Evolutionary conservation across 2,888 invertebrate genomes (phyloP).

Genomic region (Ganaspis brasiliensis): DNA sequence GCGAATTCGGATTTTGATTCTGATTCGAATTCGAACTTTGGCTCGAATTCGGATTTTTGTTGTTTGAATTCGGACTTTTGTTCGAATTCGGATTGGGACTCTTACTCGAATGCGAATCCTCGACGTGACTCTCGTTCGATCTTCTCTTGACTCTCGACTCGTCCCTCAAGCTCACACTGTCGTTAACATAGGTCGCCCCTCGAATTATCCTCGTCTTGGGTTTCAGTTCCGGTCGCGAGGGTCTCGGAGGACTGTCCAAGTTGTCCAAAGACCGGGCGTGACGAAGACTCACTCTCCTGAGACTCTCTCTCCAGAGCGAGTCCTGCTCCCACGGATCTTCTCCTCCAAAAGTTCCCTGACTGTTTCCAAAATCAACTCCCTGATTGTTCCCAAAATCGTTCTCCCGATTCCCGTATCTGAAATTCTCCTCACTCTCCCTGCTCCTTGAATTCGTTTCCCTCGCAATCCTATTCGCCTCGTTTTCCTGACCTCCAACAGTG

Average conservation of each 20-base stretch:
- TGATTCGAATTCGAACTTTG: neutral
- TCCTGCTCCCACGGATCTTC: conserved; percentile 93
- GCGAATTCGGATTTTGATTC: too few species aligned
- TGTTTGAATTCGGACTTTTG: conserved; percentile 74
- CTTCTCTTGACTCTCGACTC: conserved; percentile 68
- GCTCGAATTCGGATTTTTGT: conserved; percentile 35
- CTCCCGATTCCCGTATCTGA: conserved; percentile 29
- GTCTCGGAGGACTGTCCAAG: conserved; percentile 83
- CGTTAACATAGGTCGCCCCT: conserved; percentile 91
- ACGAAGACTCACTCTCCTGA: conserved; percentile 89
- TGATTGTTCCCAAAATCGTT: conserved; percentile 34
- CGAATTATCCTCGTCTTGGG: conserved; percentile 83
- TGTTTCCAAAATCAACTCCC: conserved; percentile 33
- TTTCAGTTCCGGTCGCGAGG: conserved; percentile 56
- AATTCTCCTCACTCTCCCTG: conserved; percentile 35
- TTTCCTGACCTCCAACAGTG: too few species aligned
- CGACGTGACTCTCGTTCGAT: conserved; percentile 76
- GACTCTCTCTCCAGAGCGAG: conserved; percentile 89
- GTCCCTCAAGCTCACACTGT: conserved; percentile 83
- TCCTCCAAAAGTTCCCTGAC: conserved; percentile 59
- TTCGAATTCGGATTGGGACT: conserved; percentile 45
- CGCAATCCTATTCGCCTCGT: too few species aligned
- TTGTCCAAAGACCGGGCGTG: conserved; percentile 93
- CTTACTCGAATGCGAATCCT: conserved; percentile 46
- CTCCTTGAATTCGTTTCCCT: neutral